Evolutionary conservation across 1,140 invertebrate genomes (phyloP), one percentile per base, ranked within the genome.

Genomic region (Lethrus apterus): DNA sequence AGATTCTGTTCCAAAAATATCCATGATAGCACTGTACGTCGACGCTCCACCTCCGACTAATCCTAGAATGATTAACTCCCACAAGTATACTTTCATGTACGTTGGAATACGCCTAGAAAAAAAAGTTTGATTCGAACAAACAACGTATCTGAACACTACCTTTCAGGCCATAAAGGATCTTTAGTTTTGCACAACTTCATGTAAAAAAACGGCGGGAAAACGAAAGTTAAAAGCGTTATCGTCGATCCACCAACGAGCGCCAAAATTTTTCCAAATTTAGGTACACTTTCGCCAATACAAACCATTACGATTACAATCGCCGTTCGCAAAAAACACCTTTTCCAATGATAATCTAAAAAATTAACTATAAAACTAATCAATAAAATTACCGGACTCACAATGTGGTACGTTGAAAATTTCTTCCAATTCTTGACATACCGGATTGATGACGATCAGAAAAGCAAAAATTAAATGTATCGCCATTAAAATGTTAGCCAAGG

Each of bases 181-280:
- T 51, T 54, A 44, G 65, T 62, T 13, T 58, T 60, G 45, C 69
- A 66, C 0, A 87, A 67, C 42, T 66, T 75, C 52, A 84, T 67
- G 56, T 86, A 86, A 63, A 84, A 84, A 3, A 77, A 63, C 0
- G 75, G 73, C 0, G 84, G 84, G 38, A 84, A 69, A 2, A 86
- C 71, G 56, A 83, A 81, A 2, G 80, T 80, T 9, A 79, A 65
- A 2, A 84, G 56, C 0, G 79, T 79, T 5, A 83, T 70, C 2
- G 78, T 82, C 2, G 81, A 81, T 7, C 77, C 81, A 1, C 84
- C 84, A n/a, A 87, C 71, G 23, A 88, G 65, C 10, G 83, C 73
- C 26, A 87, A 60, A 44, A 87, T 74, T 34, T 77, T 79, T 32
- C 80, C 79, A 68, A 86, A 87, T 21, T 74, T 69, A 0, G 84